Percentiles rank a stretch among this genome's conserved stretches.
phyloP scores from a whole-genome alignment of 1,140 invertebrate species.

The Drosophila yakuba region DNA sequence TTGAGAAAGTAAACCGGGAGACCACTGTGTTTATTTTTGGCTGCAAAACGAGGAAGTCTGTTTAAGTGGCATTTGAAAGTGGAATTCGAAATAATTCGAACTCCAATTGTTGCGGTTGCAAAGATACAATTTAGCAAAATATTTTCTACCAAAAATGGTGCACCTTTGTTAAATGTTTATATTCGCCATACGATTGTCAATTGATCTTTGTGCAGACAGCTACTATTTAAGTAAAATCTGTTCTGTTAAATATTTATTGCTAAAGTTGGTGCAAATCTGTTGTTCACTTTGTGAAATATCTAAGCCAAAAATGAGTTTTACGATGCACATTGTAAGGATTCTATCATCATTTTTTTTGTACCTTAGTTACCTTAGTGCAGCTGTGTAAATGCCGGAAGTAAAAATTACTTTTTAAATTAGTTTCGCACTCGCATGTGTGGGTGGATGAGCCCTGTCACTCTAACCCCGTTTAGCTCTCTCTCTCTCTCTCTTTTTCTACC shows the following conservation, averaged over 20 bases:
- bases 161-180: too few species aligned
- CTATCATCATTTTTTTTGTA: background rate
- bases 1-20: constrained; percentile 60
- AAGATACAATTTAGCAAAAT: too few species aligned
- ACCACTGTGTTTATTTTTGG: constrained; percentile 58
- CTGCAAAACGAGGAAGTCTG: constrained; percentile 1
- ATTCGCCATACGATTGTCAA: too few species aligned
- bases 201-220: too few species aligned
- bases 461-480: background rate
- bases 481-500: background rate
- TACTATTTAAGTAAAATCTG: background rate
- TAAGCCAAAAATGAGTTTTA: background rate
- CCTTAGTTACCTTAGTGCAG: constrained; percentile 64
- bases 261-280: background rate
- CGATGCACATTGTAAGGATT: background rate
- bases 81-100: constrained; percentile 9
- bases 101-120: background rate
- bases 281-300: background rate
- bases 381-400: constrained; percentile 81
- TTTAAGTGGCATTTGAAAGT: background rate
- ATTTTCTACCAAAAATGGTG: too few species aligned
- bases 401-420: constrained; percentile 83
- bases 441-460: constrained; percentile 14
- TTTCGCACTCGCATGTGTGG: constrained; percentile 38
- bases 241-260: background rate